Evolutionary conservation across 2,888 invertebrate species (phyloP).

Genomic region (Leistus spinibarbis): DNA sequence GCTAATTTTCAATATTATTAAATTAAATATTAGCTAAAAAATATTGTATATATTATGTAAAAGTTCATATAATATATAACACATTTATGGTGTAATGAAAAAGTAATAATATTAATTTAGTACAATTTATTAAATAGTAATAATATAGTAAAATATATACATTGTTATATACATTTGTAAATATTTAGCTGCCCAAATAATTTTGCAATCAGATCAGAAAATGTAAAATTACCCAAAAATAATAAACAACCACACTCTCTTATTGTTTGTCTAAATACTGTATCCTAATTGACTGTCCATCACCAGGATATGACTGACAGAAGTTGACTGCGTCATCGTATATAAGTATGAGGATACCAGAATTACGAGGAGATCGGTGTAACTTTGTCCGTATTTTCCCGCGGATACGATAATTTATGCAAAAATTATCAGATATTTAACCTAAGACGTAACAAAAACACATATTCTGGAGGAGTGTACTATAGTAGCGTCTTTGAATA

Average conservation of each 20-base stretch:
- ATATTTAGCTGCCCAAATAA: background rate
- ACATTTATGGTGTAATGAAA: no score
- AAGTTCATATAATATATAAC: background rate
- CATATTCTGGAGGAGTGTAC: slow-evolving; percentile 46
- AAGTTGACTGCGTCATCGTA: slow-evolving; percentile 49
- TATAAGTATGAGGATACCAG: slow-evolving; percentile 46
- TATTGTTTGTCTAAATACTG: background rate
- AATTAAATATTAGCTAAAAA: background rate
- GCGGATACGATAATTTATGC: slow-evolving; percentile 51
- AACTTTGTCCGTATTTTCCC: background rate
- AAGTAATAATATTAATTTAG: background rate
- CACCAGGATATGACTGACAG: slow-evolving; percentile 52
- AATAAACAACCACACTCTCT: background rate
- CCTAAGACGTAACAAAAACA: slow-evolving; percentile 50
- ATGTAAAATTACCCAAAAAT: background rate
- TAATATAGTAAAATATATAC: no score
- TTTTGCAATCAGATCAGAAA: background rate
- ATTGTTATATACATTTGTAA: background rate
- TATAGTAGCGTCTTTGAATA: slow-evolving; percentile 19
- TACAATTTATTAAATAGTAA: no score
- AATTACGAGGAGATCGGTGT: slow-evolving; percentile 34
- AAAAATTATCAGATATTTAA: slow-evolving; percentile 56
- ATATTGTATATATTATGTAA: no score
- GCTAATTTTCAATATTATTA: background rate
- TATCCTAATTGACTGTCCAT: slow-evolving; percentile 37